phyloP scores from a whole-genome alignment of 2,113 vertebrate genomes.

The Suncus etruscus region DNA sequence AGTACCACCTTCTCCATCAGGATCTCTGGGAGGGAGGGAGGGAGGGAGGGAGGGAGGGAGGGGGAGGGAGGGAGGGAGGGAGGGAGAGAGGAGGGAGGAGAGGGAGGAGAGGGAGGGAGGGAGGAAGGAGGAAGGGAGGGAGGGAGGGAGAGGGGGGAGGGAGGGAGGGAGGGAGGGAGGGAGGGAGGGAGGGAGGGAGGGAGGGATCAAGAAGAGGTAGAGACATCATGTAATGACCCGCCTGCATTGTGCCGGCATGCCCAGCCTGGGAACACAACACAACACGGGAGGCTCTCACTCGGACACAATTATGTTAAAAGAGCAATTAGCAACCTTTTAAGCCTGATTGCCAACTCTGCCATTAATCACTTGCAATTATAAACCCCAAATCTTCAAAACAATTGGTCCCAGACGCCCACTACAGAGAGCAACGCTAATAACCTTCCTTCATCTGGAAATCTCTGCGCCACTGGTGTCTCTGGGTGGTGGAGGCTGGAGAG shows the following conservation, averaged over 20 bases:
- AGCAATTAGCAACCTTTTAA: conserved; percentile 82
- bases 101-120: too few species aligned
- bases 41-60: too few species aligned
- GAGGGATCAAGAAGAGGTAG: too few species aligned
- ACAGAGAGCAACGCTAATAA: conserved; percentile 70
- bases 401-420: conserved; percentile 81
- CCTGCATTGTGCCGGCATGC: neutral
- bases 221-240: neutral
- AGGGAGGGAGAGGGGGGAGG: too few species aligned
- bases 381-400: conserved; percentile 83
- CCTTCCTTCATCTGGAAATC: conserved; percentile 65
- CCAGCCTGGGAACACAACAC: neutral
- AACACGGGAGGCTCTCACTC: neutral
- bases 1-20: neutral
- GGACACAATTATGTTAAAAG: conserved; percentile 80
- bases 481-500: conserved; percentile 46
- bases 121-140: too few species aligned
- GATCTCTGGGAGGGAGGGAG: neutral
- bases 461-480: neutral
- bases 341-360: conserved; percentile 77
- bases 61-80: too few species aligned
- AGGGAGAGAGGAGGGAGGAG: too few species aligned
- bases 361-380: conserved; percentile 87
- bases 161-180: neutral
- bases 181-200: too few species aligned